Evolutionary conservation across 2,888 invertebrate species (phyloP).

Genomic region (Drosophila lutescens): DNA sequence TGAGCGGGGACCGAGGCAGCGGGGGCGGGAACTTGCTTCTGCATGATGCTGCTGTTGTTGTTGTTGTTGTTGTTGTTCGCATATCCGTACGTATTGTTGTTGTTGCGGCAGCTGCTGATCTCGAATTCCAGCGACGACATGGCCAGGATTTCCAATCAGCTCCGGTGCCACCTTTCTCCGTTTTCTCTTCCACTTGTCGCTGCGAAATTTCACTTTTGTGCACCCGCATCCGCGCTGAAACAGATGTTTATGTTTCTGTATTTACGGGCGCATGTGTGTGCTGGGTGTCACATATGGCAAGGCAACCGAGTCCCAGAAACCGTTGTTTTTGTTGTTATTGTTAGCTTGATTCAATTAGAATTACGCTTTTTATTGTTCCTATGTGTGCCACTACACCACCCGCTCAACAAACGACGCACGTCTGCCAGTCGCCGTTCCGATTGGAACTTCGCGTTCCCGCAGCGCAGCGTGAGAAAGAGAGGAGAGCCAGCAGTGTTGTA

Average conservation of each 20-base stretch:
- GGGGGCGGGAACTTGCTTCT: slow-evolving; percentile 12
- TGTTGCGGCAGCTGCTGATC: slow-evolving; percentile 23
- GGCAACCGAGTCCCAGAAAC: slow-evolving; percentile 13
- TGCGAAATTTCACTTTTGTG: slow-evolving; percentile 36
- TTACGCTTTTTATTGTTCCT: slow-evolving; percentile 5
- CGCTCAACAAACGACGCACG: slow-evolving; percentile 7
- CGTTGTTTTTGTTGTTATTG: slow-evolving; percentile 14
- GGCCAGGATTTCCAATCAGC: slow-evolving; percentile 11
- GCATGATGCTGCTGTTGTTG: slow-evolving; percentile 44
- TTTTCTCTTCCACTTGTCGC: slow-evolving; percentile 22
- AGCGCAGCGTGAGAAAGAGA: not conserved
- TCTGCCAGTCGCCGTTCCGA: slow-evolving; percentile 1
- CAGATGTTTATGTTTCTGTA: slow-evolving; percentile 20
- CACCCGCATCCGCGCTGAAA: slow-evolving; percentile 10
- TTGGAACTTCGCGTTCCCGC: slow-evolving; percentile 1
- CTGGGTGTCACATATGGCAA: slow-evolving; percentile 9
- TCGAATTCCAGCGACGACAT: slow-evolving; percentile 16
- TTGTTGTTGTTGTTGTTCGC: slow-evolving; percentile 45
- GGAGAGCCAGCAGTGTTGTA: not conserved
- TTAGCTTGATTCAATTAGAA: slow-evolving; percentile 25
- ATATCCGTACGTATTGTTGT: slow-evolving; percentile 51
- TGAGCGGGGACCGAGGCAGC: slow-evolving; percentile 34
- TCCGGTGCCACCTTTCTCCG: not conserved
- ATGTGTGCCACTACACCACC: not conserved
- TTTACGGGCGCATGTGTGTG: not conserved